Percentiles rank a stretch among this genome's conserved stretches.
Evolutionary conservation across 2,797 vertebrate genomes (phyloP).

Genomic region (Antennarius maculatus): DNA sequence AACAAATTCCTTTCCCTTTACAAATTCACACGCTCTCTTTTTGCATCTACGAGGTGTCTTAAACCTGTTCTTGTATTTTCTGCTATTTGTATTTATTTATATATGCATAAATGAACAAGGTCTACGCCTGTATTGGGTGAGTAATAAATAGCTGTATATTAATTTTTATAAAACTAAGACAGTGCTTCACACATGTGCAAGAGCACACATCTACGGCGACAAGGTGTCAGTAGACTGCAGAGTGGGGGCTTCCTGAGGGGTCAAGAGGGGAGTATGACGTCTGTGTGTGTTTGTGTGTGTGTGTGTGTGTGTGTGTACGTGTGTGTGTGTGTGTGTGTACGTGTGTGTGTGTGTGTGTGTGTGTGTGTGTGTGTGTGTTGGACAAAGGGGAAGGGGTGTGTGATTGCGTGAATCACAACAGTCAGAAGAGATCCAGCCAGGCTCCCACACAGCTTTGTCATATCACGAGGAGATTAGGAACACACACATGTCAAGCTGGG

Average conservation of each 20-base stretch:
- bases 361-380: conserved; percentile 48
- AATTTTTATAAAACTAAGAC: conserved; percentile 41
- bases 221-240: conserved; percentile 35
- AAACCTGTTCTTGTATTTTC: conserved; percentile 21
- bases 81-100: conserved; percentile 22
- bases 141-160: conserved; percentile 33
- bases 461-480: conserved; percentile 80
- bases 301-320: conserved; percentile 38
- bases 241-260: conserved; percentile 55
- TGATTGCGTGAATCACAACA: conserved; percentile 46
- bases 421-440: conserved; percentile 66
- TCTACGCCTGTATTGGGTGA: conserved; percentile 16
- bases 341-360: conserved; percentile 39
- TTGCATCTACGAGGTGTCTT: conserved; percentile 7
- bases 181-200: neutral
- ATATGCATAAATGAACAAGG: conserved; percentile 14
- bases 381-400: conserved; percentile 43
- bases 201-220: conserved; percentile 47
- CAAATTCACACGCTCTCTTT: conserved; percentile 40
- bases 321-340: conserved; percentile 51
- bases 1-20: conserved; percentile 85
- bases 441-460: conserved; percentile 81
- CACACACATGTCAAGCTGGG: conserved; percentile 77
- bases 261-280: conserved; percentile 61
- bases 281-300: conserved; percentile 39